These are phyloP conservation scores for Drosophila cardini DNA, from an alignment of 1,140 invertebrate genomes.

Conservation along the genomic window DNA sequence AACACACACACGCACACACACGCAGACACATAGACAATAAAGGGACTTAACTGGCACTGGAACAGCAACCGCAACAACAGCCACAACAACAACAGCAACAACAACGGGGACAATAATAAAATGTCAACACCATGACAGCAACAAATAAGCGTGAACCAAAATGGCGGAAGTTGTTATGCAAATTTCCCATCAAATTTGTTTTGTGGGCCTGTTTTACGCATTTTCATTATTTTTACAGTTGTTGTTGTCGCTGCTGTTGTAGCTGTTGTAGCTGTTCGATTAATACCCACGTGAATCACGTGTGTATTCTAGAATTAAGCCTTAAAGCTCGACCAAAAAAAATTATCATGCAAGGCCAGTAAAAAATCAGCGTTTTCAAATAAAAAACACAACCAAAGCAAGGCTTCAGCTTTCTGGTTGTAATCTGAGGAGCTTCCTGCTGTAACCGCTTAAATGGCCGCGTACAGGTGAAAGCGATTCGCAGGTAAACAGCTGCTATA, in stretches of 20 bases:
- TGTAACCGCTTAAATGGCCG: slow-evolving; percentile 10
- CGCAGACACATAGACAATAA: slow-evolving; percentile 37
- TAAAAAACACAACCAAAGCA: slow-evolving; percentile 5
- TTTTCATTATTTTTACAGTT: slow-evolving; percentile 42
- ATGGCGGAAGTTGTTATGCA: slow-evolving; percentile 72
- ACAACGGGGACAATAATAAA: slow-evolving; percentile 30
- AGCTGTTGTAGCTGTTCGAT: slow-evolving; percentile 37
- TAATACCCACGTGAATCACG: slow-evolving; percentile 30
- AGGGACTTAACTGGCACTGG: slow-evolving; percentile 55
- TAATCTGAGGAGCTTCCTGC: slow-evolving; percentile 14
- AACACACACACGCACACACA: slow-evolving; percentile 19
- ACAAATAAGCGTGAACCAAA: slow-evolving; percentile 50
- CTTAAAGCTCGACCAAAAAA: slow-evolving; percentile 37
- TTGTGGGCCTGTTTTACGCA: slow-evolving; percentile 19
- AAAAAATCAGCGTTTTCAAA: slow-evolving; percentile 1
- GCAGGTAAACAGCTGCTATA: neutral
- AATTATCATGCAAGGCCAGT: slow-evolving; percentile 16
- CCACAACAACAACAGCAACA: slow-evolving; percentile 16
- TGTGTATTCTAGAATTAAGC: slow-evolving; percentile 33
- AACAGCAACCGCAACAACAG: slow-evolving; percentile 23
- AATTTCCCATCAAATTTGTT: slow-evolving; percentile 56
- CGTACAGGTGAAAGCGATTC: slow-evolving; percentile 6
- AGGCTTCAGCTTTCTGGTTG: slow-evolving; percentile 22
- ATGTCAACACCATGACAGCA: slow-evolving; percentile 35
- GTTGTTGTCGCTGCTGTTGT: slow-evolving; percentile 12